Evolutionary conservation across 2,797 vertebrate genomes (phyloP).

Genomic region (Tapirus indicus): DNA sequence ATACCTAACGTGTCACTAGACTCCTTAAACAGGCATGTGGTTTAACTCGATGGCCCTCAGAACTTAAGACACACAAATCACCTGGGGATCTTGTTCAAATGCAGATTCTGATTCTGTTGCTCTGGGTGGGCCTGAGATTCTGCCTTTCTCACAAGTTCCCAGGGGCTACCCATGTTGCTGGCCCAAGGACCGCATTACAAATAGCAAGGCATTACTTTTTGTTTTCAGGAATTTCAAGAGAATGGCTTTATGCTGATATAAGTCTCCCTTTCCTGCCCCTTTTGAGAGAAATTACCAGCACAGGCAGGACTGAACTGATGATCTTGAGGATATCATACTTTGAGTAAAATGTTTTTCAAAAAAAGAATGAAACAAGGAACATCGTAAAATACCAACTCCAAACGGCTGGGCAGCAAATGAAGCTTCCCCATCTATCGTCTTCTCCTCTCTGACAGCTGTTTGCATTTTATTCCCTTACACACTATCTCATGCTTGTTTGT

Average conservation of each 20-base stretch:
- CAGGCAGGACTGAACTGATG: neutral
- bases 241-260: neutral
- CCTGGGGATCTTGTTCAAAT: neutral
- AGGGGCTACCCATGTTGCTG: too few species aligned
- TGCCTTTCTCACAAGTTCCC: neutral
- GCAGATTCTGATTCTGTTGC: neutral
- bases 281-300: neutral
- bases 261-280: neutral
- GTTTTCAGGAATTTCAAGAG: neutral
- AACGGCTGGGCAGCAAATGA: neutral
- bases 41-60: neutral
- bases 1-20: neutral
- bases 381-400: neutral
- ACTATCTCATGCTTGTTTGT: neutral
- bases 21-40: neutral
- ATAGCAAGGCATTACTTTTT: neutral
- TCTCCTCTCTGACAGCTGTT: neutral
- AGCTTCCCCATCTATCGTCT: neutral
- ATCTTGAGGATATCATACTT: neutral
- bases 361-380: neutral
- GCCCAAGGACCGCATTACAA: fast-evolving
- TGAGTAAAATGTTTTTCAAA: neutral
- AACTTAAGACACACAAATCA: neutral
- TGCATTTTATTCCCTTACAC: neutral
- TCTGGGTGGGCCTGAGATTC: neutral